Conservation (phyloP, 2,888 invertebrate genomes). For the Heliconius ethilla region DNA sequence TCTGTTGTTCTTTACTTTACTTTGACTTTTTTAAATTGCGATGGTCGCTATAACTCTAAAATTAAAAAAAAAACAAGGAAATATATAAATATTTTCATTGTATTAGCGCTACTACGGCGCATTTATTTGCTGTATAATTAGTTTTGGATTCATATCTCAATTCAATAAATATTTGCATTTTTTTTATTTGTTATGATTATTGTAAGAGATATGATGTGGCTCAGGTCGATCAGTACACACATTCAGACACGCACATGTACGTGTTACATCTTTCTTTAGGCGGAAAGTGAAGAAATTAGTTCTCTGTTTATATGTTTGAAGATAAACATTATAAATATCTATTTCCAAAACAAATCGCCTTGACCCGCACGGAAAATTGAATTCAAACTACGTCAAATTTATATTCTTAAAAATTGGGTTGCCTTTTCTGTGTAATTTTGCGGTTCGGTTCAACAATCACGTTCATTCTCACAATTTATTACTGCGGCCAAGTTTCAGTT, state of each 20-base stretch:
- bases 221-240: background rate
- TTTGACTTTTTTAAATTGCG: background rate
- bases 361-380: slow-evolving; percentile 22
- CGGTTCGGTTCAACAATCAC: slow-evolving; percentile 31
- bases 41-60: background rate
- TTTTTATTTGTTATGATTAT: background rate
- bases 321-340: background rate
- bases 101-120: background rate
- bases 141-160: background rate
- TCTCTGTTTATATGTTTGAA: background rate
- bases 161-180: background rate
- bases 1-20: background rate
- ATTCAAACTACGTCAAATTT: slow-evolving; percentile 30
- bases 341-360: slow-evolving; percentile 3
- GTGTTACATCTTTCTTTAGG: background rate
- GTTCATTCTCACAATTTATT: slow-evolving; percentile 33
- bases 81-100: background rate
- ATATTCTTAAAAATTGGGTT: slow-evolving; percentile 27
- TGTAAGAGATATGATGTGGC: background rate
- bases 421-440: slow-evolving; percentile 27
- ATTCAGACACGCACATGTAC: too few species aligned
- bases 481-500: slow-evolving; percentile 36
- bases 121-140: background rate
- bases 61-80: background rate
- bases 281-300: background rate